phyloP scores from a whole-genome alignment of 2,113 vertebrate species.

The Trematocara zebra region DNA sequence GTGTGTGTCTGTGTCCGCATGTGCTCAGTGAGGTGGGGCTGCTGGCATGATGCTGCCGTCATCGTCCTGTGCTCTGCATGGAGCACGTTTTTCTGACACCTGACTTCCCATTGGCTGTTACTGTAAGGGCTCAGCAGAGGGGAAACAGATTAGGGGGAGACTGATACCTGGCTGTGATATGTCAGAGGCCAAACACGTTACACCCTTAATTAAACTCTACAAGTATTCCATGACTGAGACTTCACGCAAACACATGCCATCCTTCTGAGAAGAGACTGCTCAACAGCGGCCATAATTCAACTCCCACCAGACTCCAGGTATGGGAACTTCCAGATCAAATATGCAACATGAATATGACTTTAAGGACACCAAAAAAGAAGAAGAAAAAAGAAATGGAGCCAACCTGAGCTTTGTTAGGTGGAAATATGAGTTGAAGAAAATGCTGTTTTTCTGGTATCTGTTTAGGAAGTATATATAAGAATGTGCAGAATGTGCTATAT shows the following conservation, averaged over 20 bases:
- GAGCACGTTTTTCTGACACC: constrained; percentile 35
- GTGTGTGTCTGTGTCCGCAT: not conserved
- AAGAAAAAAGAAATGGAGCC: not conserved
- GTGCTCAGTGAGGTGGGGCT: not conserved
- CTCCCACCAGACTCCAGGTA: not conserved
- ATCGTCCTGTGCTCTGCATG: not conserved
- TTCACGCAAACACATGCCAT: not conserved
- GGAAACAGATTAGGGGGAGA: constrained; percentile 36
- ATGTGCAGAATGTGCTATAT: not conserved
- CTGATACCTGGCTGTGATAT: constrained; percentile 24
- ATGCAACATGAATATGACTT: not conserved
- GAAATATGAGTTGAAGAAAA: not conserved
- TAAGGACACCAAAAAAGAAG: not conserved
- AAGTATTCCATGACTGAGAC: not conserved
- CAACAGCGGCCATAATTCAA: not conserved
- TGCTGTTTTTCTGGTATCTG: not conserved
- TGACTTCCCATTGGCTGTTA: constrained; percentile 13
- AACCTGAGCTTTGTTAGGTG: not conserved
- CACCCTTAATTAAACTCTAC: constrained; percentile 16
- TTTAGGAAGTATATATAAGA: not conserved
- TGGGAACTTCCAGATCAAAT: not conserved
- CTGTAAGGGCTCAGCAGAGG: constrained; percentile 35
- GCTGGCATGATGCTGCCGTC: not conserved
- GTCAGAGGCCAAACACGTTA: not conserved
- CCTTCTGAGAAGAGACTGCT: not conserved